Percentiles rank a stretch among this genome's conserved stretches.
These are phyloP conservation scores for Anguilla marmorata DNA, from an alignment of 2,797 vertebrate species.

Conservation along the genomic window DNA sequence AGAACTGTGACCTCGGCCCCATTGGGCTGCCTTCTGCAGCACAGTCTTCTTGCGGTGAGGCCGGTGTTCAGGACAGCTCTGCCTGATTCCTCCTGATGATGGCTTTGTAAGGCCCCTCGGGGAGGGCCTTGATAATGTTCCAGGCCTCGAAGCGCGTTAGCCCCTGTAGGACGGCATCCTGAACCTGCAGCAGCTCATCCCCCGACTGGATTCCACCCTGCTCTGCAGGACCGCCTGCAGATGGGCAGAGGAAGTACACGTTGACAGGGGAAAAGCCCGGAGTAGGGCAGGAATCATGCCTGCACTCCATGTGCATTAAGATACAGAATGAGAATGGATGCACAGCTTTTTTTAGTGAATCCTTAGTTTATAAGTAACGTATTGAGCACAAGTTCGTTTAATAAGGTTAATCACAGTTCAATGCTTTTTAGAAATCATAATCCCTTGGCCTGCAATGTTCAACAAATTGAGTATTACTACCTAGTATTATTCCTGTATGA, in stretches of 20 bases:
- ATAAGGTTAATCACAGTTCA: not conserved
- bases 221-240: conserved; percentile 75
- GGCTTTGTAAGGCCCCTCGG: conserved; percentile 74
- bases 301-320: not conserved
- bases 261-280: too few species aligned
- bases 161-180: conserved; percentile 73
- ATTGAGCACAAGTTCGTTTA: not conserved
- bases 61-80: conserved; percentile 47
- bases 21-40: not conserved
- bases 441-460: not conserved
- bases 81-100: conserved; percentile 70
- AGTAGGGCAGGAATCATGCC: not conserved
- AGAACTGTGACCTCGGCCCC: not conserved
- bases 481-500: not conserved
- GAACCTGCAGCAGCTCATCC: conserved; percentile 83
- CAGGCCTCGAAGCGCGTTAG: conserved; percentile 91
- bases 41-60: not conserved
- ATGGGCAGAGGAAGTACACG: not conserved
- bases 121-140: conserved; percentile 85
- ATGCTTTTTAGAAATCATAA: not conserved
- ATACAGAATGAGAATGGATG: not conserved
- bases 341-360: not conserved
- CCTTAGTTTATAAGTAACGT: not conserved
- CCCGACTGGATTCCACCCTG: conserved; percentile 78
- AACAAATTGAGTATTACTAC: not conserved